These are phyloP conservation scores for Drosophila buzzatii DNA, from an alignment of 2,888 invertebrate species.

Conservation along the genomic window DNA sequence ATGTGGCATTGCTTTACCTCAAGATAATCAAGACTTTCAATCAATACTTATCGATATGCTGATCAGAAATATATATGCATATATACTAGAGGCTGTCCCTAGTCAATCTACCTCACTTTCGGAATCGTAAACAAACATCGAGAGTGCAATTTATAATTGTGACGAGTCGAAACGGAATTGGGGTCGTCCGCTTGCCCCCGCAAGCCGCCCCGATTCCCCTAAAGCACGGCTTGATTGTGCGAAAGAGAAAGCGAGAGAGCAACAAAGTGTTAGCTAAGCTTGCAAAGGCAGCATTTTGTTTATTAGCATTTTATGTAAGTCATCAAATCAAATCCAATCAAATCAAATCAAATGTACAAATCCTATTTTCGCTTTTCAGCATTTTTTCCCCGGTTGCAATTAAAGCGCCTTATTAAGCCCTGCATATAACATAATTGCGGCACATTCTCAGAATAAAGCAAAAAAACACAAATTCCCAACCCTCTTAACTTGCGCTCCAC, in stretches of 20 bases:
- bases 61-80: background rate
- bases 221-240: background rate
- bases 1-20: too few species aligned
- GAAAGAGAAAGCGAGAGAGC: background rate
- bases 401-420: slow-evolving; percentile 44
- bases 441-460: slow-evolving; percentile 8
- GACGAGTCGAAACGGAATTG: slow-evolving; percentile 40
- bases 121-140: background rate
- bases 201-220: slow-evolving; percentile 1
- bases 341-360: slow-evolving; percentile 47
- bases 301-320: slow-evolving; percentile 54
- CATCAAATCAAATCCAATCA: slow-evolving; percentile 38
- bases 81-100: background rate
- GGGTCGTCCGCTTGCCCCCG: slow-evolving; percentile 42
- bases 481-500: slow-evolving; percentile 6
- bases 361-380: slow-evolving; percentile 14
- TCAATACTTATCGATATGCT: slow-evolving; percentile 3
- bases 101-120: background rate
- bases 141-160: slow-evolving; percentile 68
- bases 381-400: slow-evolving; percentile 41
- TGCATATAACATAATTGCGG: slow-evolving; percentile 35
- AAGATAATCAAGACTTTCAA: background rate
- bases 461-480: background rate
- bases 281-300: slow-evolving; percentile 9
- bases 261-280: slow-evolving; percentile 6